Evolutionary conservation across 2,888 invertebrate species (phyloP), one percentile per base, ranked within the genome.

Genomic region (Ectropis crepuscularia): DNA sequence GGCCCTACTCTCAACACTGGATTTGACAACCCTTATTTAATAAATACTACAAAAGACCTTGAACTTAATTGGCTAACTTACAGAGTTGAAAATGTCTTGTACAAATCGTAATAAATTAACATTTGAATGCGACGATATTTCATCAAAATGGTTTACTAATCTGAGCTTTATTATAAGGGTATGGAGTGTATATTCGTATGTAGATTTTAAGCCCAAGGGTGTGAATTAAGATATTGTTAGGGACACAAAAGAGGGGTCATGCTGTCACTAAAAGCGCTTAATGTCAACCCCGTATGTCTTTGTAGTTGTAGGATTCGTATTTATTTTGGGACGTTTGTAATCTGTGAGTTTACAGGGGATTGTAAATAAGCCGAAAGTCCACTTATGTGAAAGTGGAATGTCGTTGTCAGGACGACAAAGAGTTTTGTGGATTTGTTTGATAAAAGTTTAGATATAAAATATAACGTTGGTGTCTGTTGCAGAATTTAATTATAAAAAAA

Each of bases 221-320:
- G 92, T 91, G 90, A 92, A 91, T 91, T 90, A 90, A 86, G 86
- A 88, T 88, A 88, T 88, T 83, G 85, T 83, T 81, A 85, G 87
- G 85, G 83, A 82, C 79, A 80, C 79, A 83, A 84, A 81, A 77
- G 80, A 86, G 88, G 85, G 65, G 61, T 54, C 49, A 51, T 16
- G 54, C 55, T 61, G 82, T 57, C 69, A 61, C 63, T 68, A 82
- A 83, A 82, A 83, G 81, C 81, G 87, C 88, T 91, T 90, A 91
- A 86, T 92, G 92, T 91, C 91, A 90, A 86, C 82, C 81, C 86
- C 86, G 85, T 79, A 80, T 87, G 85, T 64, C 70, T 70, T 89
- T 90, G 90, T 87, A 83, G 87, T 86, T 76, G 81, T 88, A 83
- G 65, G 77, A 81, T 77, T 76, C 77, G 75, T 79, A 63, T 70